Conservation (phyloP, 2,888 invertebrate genomes). For the Hecatera dysodea region DNA sequence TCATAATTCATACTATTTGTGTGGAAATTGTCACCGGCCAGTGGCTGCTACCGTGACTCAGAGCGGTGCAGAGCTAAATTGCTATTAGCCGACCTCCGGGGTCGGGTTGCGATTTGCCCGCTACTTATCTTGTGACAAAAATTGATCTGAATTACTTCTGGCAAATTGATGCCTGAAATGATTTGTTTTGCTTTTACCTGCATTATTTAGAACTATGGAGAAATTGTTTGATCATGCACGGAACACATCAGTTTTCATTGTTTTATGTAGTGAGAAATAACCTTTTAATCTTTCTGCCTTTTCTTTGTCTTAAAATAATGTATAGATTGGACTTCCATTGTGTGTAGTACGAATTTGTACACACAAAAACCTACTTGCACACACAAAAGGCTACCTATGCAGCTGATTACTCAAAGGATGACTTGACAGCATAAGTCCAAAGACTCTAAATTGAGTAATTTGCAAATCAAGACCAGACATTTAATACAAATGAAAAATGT, state of each 20-base stretch:
- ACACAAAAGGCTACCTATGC: not conserved
- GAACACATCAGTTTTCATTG: too few relatives aligned
- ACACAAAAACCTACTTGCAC: not conserved
- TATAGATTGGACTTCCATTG: not conserved
- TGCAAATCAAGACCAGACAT: slow-evolving; percentile 43
- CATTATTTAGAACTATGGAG: slow-evolving; percentile 8
- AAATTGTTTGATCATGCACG: slow-evolving; percentile 1
- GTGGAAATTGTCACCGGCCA: slow-evolving; percentile 66
- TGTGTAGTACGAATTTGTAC: not conserved
- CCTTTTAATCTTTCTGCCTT: not conserved
- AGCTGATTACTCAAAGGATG: not conserved
- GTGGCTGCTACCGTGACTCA: slow-evolving; percentile 75
- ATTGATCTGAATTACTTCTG: slow-evolving; percentile 63
- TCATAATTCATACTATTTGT: slow-evolving; percentile 51
- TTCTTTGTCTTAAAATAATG: not conserved
- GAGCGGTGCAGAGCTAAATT: slow-evolving; percentile 74
- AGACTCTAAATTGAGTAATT: slow-evolving; percentile 12
- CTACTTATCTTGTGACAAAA: slow-evolving; percentile 67
- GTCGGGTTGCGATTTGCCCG: slow-evolving; percentile 76
- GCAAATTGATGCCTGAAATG: slow-evolving; percentile 45
- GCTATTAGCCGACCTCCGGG: slow-evolving; percentile 80
- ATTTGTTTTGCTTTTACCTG: slow-evolving; percentile 45
- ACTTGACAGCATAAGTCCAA: not conserved
- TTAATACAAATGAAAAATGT: slow-evolving; percentile 61
- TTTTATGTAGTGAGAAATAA: not conserved